Evolutionary conservation across 2,797 vertebrate species (phyloP), one percentile per base, ranked within the genome.

Genomic region (Hippoglossus hippoglossus): DNA sequence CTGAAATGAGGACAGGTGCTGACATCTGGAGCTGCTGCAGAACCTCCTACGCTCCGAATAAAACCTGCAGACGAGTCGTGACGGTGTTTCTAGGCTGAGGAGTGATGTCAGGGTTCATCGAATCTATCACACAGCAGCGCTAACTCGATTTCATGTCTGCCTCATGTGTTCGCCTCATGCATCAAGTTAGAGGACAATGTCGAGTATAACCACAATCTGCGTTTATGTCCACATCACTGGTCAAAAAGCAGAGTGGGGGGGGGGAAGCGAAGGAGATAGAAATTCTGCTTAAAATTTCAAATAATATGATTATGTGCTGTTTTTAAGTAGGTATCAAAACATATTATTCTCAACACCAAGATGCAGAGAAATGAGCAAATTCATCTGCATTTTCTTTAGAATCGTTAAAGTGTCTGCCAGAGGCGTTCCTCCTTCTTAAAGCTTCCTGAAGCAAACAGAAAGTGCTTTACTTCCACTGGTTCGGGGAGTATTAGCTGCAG

Each of bases 401-500:
- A 66, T 54, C 6, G 56, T 60, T 8, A 60, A 71, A 51, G 71
- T 21, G 18, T 73, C 63, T 72, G 75, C 74, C 54, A 58, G 67
- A 50, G 59, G 59, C 63, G 59, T 67, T 57, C 18, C 28, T 53
- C 62, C 76, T 75, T 77, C 65, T 86, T 81, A 77, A 82, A 80
- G 64, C 31, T 24, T 56, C 82, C 75, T 66, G 61, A 77, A 85
- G 80, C 77, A 77, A 70, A 71, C 62, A 47, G 24, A 79, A 44
- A 63, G 67, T 52, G 49, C 81, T 85, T 85, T 69, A 84, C 75
- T 87, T 56, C 49, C 72, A 76, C 22, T 70, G 61, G 73, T 59
- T 70, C 54, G 79, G 65, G 41, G 67, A 77, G 64, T 60, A 54
- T 59, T 71, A 64, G 46, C 69, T 75, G 77, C 79, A 77, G 66